Conservation (phyloP, 2,113 vertebrate species). For the Baryphthengus martii region DNA sequence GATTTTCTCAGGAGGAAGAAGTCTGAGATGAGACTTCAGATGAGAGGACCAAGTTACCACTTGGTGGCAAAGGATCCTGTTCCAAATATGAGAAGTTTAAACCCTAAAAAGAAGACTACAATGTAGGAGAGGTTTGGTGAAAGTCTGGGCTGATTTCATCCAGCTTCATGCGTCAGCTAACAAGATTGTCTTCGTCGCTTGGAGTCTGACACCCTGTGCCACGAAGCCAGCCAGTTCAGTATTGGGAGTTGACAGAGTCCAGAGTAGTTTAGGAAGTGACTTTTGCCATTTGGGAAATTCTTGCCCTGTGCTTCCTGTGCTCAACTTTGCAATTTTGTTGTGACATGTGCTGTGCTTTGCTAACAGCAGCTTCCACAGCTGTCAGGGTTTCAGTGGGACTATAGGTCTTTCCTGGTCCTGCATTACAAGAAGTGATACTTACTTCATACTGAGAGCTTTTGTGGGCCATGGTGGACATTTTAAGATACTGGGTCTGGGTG, state of each 20-base stretch:
- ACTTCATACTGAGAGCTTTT: neutral
- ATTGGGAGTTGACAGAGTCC: neutral
- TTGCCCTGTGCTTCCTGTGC: neutral
- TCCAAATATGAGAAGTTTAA: neutral
- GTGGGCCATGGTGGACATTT: neutral
- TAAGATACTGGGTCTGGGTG: neutral
- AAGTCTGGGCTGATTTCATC: neutral
- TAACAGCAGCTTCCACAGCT: neutral
- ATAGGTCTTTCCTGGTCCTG: neutral
- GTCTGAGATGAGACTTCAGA: neutral
- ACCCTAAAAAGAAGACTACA: neutral
- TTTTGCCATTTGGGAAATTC: neutral
- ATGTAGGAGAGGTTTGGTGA: neutral
- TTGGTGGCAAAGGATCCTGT: neutral
- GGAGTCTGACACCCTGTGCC: neutral
- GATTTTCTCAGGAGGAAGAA: neutral
- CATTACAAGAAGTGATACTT: neutral
- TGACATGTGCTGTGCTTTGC: rapidly evolving
- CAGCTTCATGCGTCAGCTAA: neutral
- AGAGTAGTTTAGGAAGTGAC: neutral
- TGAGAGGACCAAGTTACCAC: neutral
- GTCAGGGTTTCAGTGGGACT: neutral
- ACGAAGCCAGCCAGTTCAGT: neutral
- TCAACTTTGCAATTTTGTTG: neutral
- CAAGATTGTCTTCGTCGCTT: neutral